phyloP scores from a whole-genome alignment of 2,113 vertebrate species.

The Entelurus aequoreus region DNA sequence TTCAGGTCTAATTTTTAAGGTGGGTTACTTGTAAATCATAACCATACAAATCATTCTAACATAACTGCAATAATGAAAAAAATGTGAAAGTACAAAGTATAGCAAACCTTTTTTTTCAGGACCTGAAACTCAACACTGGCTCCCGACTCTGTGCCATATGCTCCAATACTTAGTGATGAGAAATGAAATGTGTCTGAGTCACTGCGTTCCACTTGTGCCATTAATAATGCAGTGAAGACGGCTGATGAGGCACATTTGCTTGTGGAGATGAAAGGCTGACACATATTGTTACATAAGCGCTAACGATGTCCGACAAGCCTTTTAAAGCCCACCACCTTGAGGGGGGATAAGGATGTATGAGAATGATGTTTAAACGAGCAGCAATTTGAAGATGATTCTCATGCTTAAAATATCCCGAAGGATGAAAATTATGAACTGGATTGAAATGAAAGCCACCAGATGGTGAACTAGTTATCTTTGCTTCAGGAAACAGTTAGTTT shows the following conservation, averaged over 20 bases:
- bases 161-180: slow-evolving; percentile 24
- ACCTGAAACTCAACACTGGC: neutral
- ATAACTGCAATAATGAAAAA: neutral
- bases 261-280: slow-evolving; percentile 39
- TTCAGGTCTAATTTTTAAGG: neutral
- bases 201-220: slow-evolving; percentile 29
- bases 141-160: slow-evolving; percentile 10
- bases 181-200: slow-evolving; percentile 21
- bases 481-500: neutral
- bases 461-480: neutral
- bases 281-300: slow-evolving; percentile 32
- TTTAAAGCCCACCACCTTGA: slow-evolving; percentile 33
- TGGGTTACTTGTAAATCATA: neutral
- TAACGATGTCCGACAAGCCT: slow-evolving; percentile 28
- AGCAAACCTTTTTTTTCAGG: too few relatives aligned
- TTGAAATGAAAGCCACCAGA: neutral
- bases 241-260: slow-evolving; percentile 52
- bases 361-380: slow-evolving; percentile 8
- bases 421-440: neutral
- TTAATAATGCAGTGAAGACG: slow-evolving; percentile 53
- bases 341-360: neutral
- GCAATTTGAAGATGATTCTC: slow-evolving; percentile 1
- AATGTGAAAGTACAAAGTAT: too few relatives aligned
- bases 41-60: neutral
- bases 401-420: neutral